Percentiles rank a stretch among this genome's conserved stretches.
Evolutionary conservation across 1,140 invertebrate species (phyloP).

Genomic region (Planococcus citri): DNA sequence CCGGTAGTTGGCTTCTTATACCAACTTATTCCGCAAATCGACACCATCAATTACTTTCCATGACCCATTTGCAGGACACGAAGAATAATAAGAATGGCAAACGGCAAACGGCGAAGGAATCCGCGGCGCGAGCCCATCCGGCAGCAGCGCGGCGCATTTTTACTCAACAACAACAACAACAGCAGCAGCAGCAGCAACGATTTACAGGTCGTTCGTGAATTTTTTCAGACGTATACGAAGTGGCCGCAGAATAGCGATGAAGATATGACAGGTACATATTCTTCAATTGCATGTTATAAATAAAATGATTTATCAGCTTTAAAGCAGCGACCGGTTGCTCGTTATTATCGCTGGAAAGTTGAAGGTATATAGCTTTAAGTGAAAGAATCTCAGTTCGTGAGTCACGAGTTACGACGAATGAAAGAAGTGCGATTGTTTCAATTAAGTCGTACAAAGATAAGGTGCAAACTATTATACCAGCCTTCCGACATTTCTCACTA

Average conservation of each 20-base stretch:
- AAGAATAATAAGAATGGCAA: too few species aligned
- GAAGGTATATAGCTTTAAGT: constrained; percentile 7
- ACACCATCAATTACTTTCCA: background rate
- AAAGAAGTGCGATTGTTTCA: constrained; percentile 1
- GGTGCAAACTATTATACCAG: constrained; percentile 6
- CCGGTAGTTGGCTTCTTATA: too few species aligned
- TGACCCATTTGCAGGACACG: constrained; percentile 1
- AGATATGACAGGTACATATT: constrained; percentile 7
- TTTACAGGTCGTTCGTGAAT: background rate
- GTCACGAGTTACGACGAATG: constrained; percentile 1
- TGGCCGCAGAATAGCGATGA: background rate
- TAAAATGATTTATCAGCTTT: constrained; percentile 4
- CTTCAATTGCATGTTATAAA: background rate
- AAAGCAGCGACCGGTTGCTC: background rate
- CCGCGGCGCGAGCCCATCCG: background rate
- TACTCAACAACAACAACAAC: too few species aligned
- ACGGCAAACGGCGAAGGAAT: background rate
- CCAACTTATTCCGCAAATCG: background rate
- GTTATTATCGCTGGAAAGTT: background rate
- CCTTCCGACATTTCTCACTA: background rate
- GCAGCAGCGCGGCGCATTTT: background rate
- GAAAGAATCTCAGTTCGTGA: constrained; percentile 1
- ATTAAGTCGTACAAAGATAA: constrained; percentile 4
- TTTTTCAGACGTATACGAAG: background rate
- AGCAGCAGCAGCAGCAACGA: too few species aligned